Evolutionary conservation across 2,888 invertebrate genomes (phyloP).

Genomic region (Tortrix viridana): DNA sequence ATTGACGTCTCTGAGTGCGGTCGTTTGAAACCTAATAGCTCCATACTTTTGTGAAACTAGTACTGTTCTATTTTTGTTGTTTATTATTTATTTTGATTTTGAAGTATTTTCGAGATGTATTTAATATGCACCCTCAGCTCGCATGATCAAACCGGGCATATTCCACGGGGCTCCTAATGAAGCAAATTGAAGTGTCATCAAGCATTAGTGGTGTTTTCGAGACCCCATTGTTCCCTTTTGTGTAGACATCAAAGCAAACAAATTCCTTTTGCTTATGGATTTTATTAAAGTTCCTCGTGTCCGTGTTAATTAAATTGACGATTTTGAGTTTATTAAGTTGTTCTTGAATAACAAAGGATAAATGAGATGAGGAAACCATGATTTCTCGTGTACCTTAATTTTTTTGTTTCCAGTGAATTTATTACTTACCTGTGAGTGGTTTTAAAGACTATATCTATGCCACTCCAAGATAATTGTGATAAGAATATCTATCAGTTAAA

Average conservation of each 20-base stretch:
- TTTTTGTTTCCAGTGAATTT: too few species aligned
- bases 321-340: slow-evolving; percentile 24
- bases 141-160: slow-evolving; percentile 57
- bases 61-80: not conserved
- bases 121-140: slow-evolving; percentile 57
- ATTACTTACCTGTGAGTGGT: too few species aligned
- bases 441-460: too few species aligned
- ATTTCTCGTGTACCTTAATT: too few species aligned
- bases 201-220: slow-evolving; percentile 59
- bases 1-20: too few species aligned
- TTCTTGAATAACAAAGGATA: slow-evolving; percentile 8
- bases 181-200: slow-evolving; percentile 65
- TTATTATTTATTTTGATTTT: not conserved
- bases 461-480: too few species aligned
- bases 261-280: slow-evolving; percentile 34
- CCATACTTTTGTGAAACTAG: not conserved
- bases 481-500: too few species aligned
- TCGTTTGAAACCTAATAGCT: too few species aligned
- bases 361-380: not conserved
- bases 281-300: slow-evolving; percentile 34
- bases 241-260: slow-evolving; percentile 30
- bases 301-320: slow-evolving; percentile 34
- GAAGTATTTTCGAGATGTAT: not conserved
- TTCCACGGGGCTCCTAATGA: slow-evolving; percentile 60
- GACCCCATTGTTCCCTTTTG: slow-evolving; percentile 41